A percentile compares a stretch with the other conserved stretches of the same genome.
phyloP scores from a whole-genome alignment of 2,113 vertebrate species.

The Phyllostomus hastatus region DNA sequence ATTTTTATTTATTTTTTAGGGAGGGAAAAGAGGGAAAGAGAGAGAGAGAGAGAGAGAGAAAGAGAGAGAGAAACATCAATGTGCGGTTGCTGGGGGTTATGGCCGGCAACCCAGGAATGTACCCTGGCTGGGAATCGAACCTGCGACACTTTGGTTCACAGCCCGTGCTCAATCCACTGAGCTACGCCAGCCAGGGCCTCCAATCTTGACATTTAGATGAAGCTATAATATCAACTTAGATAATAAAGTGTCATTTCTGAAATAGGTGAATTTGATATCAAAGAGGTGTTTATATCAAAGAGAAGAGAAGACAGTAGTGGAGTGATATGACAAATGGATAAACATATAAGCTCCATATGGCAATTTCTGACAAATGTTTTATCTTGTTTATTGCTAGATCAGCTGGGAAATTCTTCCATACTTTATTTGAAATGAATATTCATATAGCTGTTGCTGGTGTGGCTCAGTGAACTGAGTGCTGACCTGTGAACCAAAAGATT shows the following conservation, averaged over 20 bases:
- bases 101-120: too few relatives aligned
- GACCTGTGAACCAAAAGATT: too few relatives aligned
- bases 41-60: too few relatives aligned
- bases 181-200: too few relatives aligned
- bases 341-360: accelerated
- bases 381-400: not conserved
- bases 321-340: not conserved
- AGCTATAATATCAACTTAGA: not conserved
- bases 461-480: too few relatives aligned
- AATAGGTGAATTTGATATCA: not conserved
- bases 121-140: too few relatives aligned
- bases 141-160: too few relatives aligned
- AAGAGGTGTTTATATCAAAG: not conserved
- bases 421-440: not conserved
- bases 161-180: too few relatives aligned
- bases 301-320: not conserved
- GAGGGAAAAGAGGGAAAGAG: too few relatives aligned
- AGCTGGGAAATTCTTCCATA: not conserved
- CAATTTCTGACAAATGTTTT: not conserved
- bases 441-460: not conserved
- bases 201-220: conserved; percentile 10
- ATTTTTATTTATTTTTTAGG: too few relatives aligned
- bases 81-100: too few relatives aligned
- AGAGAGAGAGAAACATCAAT: too few relatives aligned
- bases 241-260: conserved; percentile 3